Evolutionary conservation across 1,140 invertebrate genomes (phyloP).

Genomic region (Frieseomelitta varia): DNA sequence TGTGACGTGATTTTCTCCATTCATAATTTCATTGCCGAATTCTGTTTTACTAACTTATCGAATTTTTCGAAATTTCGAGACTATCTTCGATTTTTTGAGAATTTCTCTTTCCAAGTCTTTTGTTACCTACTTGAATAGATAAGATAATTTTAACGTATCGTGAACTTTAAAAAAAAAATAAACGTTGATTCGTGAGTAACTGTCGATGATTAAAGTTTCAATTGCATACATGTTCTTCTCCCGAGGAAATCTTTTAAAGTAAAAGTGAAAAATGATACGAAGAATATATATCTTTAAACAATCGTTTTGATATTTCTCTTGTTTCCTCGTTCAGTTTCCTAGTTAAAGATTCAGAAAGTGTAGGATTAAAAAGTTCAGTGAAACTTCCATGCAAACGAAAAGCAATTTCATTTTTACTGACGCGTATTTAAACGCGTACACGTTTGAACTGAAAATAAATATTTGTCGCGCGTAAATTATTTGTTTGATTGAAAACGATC

Average conservation of each 20-base stretch:
- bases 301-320: not conserved
- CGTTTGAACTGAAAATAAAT: conserved; percentile 30
- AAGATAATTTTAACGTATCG: too few species aligned
- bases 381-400: not conserved
- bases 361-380: not conserved
- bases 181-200: too few species aligned
- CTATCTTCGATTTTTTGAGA: too few species aligned
- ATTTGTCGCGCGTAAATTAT: conserved; percentile 1
- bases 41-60: too few species aligned
- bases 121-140: too few species aligned
- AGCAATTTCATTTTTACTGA: not conserved
- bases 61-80: too few species aligned
- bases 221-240: not conserved
- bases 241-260: not conserved
- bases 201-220: too few species aligned
- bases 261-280: not conserved
- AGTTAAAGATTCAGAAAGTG: not conserved
- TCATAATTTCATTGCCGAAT: too few species aligned
- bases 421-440: not conserved
- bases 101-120: too few species aligned
- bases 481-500: not conserved
- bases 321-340: not conserved
- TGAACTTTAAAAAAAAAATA: too few species aligned
- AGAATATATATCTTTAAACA: not conserved
- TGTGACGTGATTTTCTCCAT: too few species aligned